These are phyloP conservation scores for Takifugu bimaculatus DNA, from an alignment of 2,113 vertebrate genomes.

Conservation along the genomic window DNA sequence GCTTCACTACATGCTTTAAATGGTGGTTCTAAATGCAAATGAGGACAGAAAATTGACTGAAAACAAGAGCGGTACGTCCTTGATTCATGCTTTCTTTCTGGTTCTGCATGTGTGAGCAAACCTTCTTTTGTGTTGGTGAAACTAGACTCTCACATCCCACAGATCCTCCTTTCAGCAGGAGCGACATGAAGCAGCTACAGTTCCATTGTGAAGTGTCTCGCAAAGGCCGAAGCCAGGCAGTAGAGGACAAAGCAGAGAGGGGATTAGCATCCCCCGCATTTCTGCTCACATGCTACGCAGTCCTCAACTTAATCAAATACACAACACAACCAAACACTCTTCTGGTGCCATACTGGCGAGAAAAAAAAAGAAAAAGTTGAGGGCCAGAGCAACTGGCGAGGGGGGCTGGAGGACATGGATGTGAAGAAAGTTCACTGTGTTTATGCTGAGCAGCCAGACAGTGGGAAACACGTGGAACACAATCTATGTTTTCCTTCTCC, in stretches of 20 bases:
- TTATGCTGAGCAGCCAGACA: slow-evolving; percentile 64
- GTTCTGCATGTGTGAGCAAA: slow-evolving; percentile 20
- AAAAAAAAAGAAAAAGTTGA: slow-evolving; percentile 73
- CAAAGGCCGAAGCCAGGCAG: slow-evolving; percentile 42
- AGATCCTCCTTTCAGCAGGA: slow-evolving; percentile 11
- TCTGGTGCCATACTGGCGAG: slow-evolving; percentile 62
- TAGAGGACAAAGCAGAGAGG: slow-evolving; percentile 60
- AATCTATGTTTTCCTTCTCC: slow-evolving; percentile 73
- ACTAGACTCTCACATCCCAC: slow-evolving; percentile 27
- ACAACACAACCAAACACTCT: slow-evolving; percentile 55
- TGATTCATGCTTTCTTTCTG: slow-evolving; percentile 17
- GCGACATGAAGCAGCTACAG: slow-evolving; percentile 40
- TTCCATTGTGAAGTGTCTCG: slow-evolving; percentile 60
- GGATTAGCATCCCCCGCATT: slow-evolving; percentile 57
- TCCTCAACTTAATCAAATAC: slow-evolving; percentile 64
- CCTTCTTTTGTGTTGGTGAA: slow-evolving; percentile 14
- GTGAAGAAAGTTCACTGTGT: slow-evolving; percentile 57
- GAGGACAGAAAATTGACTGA: not conserved
- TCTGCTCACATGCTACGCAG: slow-evolving; percentile 44
- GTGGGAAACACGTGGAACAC: slow-evolving; percentile 65
- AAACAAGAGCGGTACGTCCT: slow-evolving; percentile 7
- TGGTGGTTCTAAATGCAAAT: not conserved
- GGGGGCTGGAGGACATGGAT: slow-evolving; percentile 52
- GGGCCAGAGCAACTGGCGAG: slow-evolving; percentile 32
- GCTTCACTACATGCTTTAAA: no score